Percentiles rank a stretch among this genome's conserved stretches.
Conservation (phyloP, 1,140 invertebrate genomes). For the Sitobion miscanthi region DNA sequence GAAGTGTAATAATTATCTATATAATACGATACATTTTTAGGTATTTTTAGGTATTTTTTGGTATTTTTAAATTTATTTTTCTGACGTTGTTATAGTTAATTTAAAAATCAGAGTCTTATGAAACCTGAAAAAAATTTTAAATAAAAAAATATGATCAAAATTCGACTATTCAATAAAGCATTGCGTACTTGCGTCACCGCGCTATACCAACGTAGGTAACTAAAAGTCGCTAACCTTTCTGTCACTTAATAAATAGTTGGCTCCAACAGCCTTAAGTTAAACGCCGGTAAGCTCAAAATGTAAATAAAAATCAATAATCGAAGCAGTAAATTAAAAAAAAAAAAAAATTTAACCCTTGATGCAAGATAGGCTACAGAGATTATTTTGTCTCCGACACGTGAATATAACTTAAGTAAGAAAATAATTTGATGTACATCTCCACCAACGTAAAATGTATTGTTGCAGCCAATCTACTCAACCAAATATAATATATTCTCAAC, state of each 20-base stretch:
- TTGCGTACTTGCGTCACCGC: background rate
- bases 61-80: background rate
- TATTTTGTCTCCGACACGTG: background rate
- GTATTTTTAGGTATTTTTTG: background rate
- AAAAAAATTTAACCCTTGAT: background rate
- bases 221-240: background rate
- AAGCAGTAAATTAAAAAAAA: background rate
- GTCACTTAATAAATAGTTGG: background rate
- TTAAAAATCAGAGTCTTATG: background rate
- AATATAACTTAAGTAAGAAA: background rate
- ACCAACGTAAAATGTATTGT: background rate
- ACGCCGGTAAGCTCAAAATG: background rate
- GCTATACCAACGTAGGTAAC: background rate
- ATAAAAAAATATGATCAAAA: background rate
- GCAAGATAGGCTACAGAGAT: background rate
- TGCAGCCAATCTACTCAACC: background rate
- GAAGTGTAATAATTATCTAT: no score
- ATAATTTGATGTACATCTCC: background rate
- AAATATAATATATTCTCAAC: background rate
- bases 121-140: background rate
- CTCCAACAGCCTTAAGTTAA: no score
- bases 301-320: background rate
- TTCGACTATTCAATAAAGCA: background rate
- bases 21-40: no score
- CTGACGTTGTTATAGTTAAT: background rate